Evolutionary conservation across 2,113 vertebrate genomes (phyloP).

Genomic region (Centropus unirufus): DNA sequence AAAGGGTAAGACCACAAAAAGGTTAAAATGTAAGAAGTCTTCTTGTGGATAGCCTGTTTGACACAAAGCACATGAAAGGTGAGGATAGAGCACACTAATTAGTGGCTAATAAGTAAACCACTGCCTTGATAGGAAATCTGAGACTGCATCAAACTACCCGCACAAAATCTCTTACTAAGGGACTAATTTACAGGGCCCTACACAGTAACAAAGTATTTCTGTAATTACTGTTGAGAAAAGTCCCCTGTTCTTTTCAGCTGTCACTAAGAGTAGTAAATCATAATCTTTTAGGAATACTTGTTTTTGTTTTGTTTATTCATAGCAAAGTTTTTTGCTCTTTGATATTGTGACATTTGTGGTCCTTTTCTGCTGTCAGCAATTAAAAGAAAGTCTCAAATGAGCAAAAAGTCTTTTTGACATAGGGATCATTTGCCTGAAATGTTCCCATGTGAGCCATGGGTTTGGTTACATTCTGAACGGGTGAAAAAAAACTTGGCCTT

Average conservation of each 20-base stretch:
- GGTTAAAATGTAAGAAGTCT: conserved; percentile 1
- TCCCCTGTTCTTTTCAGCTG: conserved; percentile 35
- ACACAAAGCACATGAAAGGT: conserved; percentile 38
- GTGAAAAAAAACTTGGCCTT: conserved; percentile 47
- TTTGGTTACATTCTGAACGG: conserved; percentile 27
- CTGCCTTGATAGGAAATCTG: conserved; percentile 17
- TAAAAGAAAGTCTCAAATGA: conserved; percentile 57
- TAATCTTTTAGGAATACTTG: conserved; percentile 56
- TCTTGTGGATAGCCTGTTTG: not conserved
- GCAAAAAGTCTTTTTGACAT: conserved; percentile 59
- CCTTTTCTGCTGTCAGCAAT: conserved; percentile 64
- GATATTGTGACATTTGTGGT: conserved; percentile 39
- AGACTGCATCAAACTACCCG: not conserved
- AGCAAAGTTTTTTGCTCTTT: conserved; percentile 45
- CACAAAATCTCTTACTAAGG: conserved; percentile 30
- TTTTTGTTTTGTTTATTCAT: conserved; percentile 48
- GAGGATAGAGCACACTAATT: conserved; percentile 31
- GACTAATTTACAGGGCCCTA: conserved; percentile 44
- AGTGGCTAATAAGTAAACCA: conserved; percentile 48
- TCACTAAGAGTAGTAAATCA: conserved; percentile 41
- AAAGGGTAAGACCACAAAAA: conserved; percentile 38
- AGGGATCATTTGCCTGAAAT: conserved; percentile 65
- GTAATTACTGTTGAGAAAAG: conserved; percentile 50
- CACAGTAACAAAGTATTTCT: conserved; percentile 27
- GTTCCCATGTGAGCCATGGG: conserved; percentile 58